phyloP scores from a whole-genome alignment of 2,797 vertebrate genomes.

The Emys orbicularis region DNA sequence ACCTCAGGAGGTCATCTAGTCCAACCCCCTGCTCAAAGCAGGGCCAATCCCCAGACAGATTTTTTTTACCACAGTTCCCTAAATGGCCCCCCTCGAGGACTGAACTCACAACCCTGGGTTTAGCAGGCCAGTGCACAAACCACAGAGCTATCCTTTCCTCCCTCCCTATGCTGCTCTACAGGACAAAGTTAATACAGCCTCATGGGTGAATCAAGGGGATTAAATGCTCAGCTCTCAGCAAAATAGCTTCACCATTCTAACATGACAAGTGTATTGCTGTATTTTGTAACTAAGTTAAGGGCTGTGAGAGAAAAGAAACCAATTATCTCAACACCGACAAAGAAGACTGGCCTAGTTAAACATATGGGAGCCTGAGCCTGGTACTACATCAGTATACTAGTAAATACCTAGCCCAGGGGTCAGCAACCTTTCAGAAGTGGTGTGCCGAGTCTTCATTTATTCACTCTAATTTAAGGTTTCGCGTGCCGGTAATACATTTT shows the following conservation, averaged over 20 bases:
- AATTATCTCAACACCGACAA: fast-evolving
- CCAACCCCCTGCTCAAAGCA: no score
- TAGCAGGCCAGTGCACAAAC: no score
- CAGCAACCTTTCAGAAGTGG: no score
- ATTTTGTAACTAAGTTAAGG: neutral
- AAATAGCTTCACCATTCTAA: neutral
- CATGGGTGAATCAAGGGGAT: neutral
- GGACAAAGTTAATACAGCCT: neutral
- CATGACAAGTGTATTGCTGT: neutral
- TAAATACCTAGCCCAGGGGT: neutral
- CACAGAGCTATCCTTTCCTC: no score
- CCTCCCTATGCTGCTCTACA: neutral
- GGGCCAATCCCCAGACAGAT: no score
- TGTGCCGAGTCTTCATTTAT: no score
- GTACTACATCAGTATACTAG: neutral
- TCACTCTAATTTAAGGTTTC: no score
- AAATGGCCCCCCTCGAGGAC: no score
- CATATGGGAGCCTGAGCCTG: neutral
- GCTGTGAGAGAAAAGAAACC: neutral
- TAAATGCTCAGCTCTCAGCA: neutral
- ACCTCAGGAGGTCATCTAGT: no score
- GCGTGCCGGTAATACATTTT: no score
- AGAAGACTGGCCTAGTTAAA: neutral
- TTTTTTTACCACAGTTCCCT: no score
- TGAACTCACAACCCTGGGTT: no score